phyloP scores from a whole-genome alignment of 2,888 invertebrate species.

The Plagodis dolabraria region DNA sequence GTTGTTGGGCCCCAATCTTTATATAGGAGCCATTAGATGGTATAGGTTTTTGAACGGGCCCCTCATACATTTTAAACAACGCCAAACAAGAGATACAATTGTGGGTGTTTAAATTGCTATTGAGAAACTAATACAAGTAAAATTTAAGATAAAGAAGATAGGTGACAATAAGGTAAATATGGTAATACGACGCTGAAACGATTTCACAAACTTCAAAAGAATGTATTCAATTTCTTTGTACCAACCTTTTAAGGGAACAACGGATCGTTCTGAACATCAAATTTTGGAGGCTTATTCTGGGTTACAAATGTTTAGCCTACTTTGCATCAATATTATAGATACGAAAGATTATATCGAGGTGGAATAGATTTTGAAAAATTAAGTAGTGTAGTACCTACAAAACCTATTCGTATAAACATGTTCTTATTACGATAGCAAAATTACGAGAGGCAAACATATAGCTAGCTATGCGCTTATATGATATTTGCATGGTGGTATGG shows the following conservation, averaged over 20 bases:
- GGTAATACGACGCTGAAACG: constrained; percentile 39
- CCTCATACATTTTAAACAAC: background rate
- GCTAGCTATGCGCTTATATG: no score
- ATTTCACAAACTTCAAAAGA: constrained; percentile 45
- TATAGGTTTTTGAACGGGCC: no score
- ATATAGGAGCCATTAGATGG: no score
- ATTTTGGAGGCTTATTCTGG: constrained; percentile 27
- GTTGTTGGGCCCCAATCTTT: no score
- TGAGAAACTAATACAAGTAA: constrained; percentile 33
- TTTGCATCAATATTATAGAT: no score
- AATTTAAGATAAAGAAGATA: constrained; percentile 40
- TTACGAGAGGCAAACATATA: no score
- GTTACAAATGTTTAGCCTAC: background rate
- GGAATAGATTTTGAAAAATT: no score
- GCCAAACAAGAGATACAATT: background rate
- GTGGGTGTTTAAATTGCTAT: constrained; percentile 29
- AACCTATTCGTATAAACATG: no score
- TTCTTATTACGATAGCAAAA: no score
- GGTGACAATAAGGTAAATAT: constrained; percentile 42
- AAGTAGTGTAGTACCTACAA: no score
- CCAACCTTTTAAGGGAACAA: constrained; percentile 49
- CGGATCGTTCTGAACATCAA: constrained; percentile 34
- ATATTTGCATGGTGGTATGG: no score
- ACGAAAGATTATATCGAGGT: no score
- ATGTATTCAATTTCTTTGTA: constrained; percentile 47